A percentile compares a stretch with the other conserved stretches of the same genome.
Conservation (phyloP, 35 echinoderm and acorn worm genomes). For the Antedon bifida region DNA sequence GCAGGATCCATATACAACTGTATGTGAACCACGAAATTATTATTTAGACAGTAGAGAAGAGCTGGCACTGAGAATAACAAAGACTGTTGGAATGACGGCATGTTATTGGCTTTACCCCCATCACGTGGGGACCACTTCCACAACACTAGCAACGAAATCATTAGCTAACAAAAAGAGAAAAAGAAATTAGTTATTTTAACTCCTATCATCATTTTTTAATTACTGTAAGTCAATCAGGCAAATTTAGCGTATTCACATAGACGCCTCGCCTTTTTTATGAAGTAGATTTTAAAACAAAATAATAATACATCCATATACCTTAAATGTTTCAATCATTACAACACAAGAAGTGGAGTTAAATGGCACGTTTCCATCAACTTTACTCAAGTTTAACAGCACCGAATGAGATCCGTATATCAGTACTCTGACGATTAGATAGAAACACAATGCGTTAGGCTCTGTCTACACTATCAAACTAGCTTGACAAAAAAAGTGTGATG, state of each 20-base stretch:
- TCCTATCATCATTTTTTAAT: not conserved
- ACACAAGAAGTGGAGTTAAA: conserved; percentile 52
- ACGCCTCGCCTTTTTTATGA: no score
- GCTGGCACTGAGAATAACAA: conserved; percentile 46
- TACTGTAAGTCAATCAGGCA: not conserved
- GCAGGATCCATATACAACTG: conserved; percentile 51
- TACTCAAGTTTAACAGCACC: conserved; percentile 39
- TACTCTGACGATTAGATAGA: conserved; percentile 7
- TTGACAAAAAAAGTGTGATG: no score
- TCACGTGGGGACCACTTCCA: not conserved
- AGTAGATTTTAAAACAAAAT: no score
- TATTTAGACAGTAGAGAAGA: conserved; percentile 42
- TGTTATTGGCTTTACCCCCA: not conserved
- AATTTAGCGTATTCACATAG: no score
- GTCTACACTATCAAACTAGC: no score
- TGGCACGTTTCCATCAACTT: conserved; percentile 23
- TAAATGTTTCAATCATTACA: conserved; percentile 36
- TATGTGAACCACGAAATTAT: conserved; percentile 49
- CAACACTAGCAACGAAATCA: not conserved
- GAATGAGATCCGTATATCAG: conserved; percentile 55
- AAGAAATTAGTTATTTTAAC: not conserved
- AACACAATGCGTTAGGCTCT: no score
- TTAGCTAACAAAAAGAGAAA: not conserved
- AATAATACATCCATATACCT: no score
- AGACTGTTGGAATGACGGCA: not conserved